These are phyloP conservation scores for Pollenia angustigena DNA, from an alignment of 2,888 invertebrate genomes.

Conservation along the genomic window DNA sequence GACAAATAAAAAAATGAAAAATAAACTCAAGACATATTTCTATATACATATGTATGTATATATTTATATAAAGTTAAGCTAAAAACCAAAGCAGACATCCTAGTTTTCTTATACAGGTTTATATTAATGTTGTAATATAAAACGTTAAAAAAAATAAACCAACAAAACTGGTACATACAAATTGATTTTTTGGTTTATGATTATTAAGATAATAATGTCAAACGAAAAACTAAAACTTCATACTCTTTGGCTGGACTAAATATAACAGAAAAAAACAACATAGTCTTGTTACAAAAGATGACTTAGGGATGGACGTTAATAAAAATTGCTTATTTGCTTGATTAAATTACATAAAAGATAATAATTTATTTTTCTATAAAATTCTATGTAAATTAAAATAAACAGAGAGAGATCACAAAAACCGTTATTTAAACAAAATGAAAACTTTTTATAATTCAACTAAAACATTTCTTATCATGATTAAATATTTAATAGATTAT, in stretches of 20 bases:
- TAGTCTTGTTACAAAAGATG: slow-evolving; percentile 29
- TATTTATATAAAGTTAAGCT: slow-evolving; percentile 24
- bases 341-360: slow-evolving; percentile 55
- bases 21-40: slow-evolving; percentile 7
- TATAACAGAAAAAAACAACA: not conserved
- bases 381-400: not conserved
- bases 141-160: slow-evolving; percentile 29
- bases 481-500: not conserved
- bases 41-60: slow-evolving; percentile 15
- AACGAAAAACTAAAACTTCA: slow-evolving; percentile 43
- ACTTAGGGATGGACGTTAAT: slow-evolving; percentile 45
- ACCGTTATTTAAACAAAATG: slow-evolving; percentile 29
- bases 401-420: not conserved
- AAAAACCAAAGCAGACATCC: slow-evolving; percentile 63
- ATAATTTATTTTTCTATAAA: not conserved
- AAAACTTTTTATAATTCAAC: slow-evolving; percentile 1
- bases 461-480: slow-evolving; percentile 15
- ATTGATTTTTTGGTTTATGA: slow-evolving; percentile 70
- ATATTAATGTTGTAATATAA: slow-evolving; percentile 50
- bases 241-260: not conserved
- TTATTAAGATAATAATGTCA: slow-evolving; percentile 70
- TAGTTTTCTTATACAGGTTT: slow-evolving; percentile 70
- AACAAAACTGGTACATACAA: slow-evolving; percentile 62
- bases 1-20: slow-evolving; percentile 42
- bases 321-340: slow-evolving; percentile 65